Conservation (phyloP, 2,888 invertebrate genomes). For the Adelphocoris suturalis region DNA sequence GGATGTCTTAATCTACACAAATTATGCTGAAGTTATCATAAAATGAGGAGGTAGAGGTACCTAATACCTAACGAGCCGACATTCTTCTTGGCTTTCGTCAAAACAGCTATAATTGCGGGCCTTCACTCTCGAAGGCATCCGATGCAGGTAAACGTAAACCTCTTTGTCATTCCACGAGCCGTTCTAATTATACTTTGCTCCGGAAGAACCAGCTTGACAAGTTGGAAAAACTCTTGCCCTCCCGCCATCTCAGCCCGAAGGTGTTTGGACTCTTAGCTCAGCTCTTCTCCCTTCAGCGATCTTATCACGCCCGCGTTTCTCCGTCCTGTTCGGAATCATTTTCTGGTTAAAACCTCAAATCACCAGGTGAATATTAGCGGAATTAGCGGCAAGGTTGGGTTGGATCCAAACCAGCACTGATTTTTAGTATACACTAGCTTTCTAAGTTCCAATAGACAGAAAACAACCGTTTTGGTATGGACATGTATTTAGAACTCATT, state of each 20-base stretch:
- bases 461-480: too few species aligned
- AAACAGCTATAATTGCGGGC: not conserved
- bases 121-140: not conserved
- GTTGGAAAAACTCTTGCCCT: constrained; percentile 65
- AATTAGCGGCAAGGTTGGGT: too few species aligned
- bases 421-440: too few species aligned
- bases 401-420: too few species aligned
- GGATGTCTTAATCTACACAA: not conserved
- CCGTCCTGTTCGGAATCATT: constrained; percentile 1
- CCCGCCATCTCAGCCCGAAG: not conserved
- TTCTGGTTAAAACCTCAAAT: not conserved
- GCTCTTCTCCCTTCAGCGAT: constrained; percentile 1
- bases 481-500: too few species aligned
- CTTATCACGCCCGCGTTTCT: constrained; percentile 31
- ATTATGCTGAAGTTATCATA: not conserved
- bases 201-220: constrained; percentile 71
- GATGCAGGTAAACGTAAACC: not conserved
- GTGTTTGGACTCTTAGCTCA: not conserved
- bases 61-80: not conserved
- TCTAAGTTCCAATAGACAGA: too few species aligned
- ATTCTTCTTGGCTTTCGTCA: not conserved
- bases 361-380: not conserved
- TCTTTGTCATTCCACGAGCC: constrained; percentile 65
- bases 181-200: constrained; percentile 67
- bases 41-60: too few species aligned